Percentiles rank a stretch among this genome's conserved stretches.
Conservation (phyloP, 2,797 vertebrate genomes). For the Chiloscyllium punctatum region DNA sequence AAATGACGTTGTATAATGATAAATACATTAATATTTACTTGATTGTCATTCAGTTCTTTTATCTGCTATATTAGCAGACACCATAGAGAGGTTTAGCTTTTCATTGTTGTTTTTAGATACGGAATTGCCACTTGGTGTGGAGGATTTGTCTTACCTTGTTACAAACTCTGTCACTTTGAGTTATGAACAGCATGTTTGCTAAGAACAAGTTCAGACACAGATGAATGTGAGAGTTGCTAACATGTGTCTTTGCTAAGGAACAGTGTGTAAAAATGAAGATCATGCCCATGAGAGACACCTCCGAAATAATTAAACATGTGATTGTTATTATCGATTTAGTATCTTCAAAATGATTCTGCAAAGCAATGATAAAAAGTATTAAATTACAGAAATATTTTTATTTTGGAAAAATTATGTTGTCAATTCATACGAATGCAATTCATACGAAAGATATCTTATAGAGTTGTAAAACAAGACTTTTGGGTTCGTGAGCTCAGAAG, state of each 20-base stretch:
- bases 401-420: not conserved
- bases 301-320: not conserved
- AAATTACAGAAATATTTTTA: not conserved
- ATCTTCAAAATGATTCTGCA: not conserved
- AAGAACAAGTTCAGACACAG: not conserved
- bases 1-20: not conserved
- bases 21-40: not conserved
- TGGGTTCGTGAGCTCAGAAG: too few relatives aligned
- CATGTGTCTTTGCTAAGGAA: not conserved
- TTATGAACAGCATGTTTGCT: not conserved
- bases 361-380: not conserved
- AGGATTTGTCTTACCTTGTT: not conserved
- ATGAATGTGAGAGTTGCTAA: not conserved
- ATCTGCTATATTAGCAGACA: not conserved
- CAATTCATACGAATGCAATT: not conserved
- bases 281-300: not conserved
- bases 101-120: not conserved
- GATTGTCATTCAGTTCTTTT: not conserved
- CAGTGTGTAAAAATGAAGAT: not conserved
- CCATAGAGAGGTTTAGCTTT: not conserved
- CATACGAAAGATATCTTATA: not conserved
- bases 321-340: not conserved
- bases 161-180: not conserved
- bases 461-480: too few relatives aligned
- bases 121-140: not conserved